Percentiles rank a stretch among this genome's conserved stretches.
Conservation (phyloP, 1,140 invertebrate genomes). For the Ceratosolen fusciceps region DNA sequence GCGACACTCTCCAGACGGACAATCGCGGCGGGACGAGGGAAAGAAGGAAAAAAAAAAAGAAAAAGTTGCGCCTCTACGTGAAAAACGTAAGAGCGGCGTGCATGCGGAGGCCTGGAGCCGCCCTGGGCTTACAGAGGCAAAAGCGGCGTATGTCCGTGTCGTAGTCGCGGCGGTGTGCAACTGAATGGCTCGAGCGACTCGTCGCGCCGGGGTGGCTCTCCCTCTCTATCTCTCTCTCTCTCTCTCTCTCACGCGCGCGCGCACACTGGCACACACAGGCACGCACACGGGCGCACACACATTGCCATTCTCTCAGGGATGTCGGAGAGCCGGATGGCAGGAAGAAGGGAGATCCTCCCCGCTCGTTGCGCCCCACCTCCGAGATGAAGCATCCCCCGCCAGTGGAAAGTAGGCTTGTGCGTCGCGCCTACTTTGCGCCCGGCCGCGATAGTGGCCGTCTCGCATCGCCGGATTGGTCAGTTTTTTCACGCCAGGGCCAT, state of each 20-base stretch:
- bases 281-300: constrained; percentile 5
- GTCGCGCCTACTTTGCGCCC: constrained; percentile 65
- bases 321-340: not conserved
- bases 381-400: not conserved
- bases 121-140: not conserved
- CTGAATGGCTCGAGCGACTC: constrained; percentile 64
- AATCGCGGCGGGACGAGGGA: not conserved
- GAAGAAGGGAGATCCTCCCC: constrained; percentile 29
- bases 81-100: no score
- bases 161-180: constrained; percentile 71
- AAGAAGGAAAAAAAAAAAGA: no score
- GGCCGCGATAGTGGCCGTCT: constrained; percentile 67
- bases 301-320: no score
- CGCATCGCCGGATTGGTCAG: constrained; percentile 70
- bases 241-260: not conserved
- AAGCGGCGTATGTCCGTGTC: constrained; percentile 58
- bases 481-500: constrained; percentile 69
- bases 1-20: not conserved
- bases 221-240: not conserved
- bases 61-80: no score
- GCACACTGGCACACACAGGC: not conserved
- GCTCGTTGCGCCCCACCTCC: not conserved
- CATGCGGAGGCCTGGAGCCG: not conserved
- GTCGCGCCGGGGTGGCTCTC: constrained; percentile 64
- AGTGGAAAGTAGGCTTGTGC: constrained; percentile 16